phyloP scores from a whole-genome alignment of 2,888 invertebrate species.

The Agrotis ipsilon region DNA sequence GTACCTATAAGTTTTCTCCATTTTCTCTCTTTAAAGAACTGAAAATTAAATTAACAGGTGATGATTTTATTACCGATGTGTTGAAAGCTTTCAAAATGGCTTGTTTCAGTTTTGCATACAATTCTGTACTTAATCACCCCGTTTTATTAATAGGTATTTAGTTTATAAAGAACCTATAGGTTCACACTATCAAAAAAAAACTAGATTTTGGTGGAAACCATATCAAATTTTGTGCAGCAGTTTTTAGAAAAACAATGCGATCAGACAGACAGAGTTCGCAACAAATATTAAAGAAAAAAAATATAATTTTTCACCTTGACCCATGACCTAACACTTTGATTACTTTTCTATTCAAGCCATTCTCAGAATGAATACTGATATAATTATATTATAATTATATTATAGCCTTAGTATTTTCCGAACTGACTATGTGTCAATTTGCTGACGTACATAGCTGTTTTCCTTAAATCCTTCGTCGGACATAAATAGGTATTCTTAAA shows the following conservation, averaged over 20 bases:
- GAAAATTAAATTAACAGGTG: too few species aligned
- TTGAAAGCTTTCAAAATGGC: too few species aligned
- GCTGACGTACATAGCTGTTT: conserved; percentile 15
- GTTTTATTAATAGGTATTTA: too few species aligned
- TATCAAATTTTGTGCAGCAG: not conserved
- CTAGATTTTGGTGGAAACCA: not conserved
- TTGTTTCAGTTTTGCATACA: too few species aligned
- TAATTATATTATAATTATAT: not conserved
- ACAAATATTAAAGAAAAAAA: too few species aligned
- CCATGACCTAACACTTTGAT: not conserved
- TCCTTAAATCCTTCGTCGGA: not conserved
- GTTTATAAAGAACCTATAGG: too few species aligned
- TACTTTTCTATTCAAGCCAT: conserved; percentile 1
- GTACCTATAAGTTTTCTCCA: too few species aligned
- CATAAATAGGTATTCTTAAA: too few species aligned
- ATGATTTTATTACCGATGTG: too few species aligned
- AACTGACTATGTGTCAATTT: not conserved
- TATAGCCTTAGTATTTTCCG: conserved; percentile 34
- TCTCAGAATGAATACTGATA: not conserved
- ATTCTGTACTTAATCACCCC: too few species aligned
- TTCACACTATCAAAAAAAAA: too few species aligned
- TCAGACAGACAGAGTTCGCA: not conserved
- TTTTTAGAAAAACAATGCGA: not conserved
- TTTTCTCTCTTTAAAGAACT: too few species aligned
- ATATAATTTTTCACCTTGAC: not conserved